These are phyloP conservation scores for Vireo altiloquus DNA, from an alignment of 2,113 vertebrate genomes.

Conservation along the genomic window DNA sequence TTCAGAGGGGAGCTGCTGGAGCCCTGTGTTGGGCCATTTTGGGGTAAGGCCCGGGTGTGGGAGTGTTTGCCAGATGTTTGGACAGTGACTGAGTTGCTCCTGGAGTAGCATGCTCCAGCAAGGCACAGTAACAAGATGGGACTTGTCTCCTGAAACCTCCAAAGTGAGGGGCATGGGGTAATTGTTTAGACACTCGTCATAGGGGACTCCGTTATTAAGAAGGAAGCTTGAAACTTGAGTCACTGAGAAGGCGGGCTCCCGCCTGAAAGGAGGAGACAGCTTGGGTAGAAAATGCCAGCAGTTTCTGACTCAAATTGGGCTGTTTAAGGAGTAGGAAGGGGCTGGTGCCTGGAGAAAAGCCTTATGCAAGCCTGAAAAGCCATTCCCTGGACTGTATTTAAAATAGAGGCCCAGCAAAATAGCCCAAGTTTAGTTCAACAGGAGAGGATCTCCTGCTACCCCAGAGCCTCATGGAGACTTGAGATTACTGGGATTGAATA, in stretches of 20 bases:
- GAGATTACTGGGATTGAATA: neutral
- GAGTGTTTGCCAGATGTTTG: neutral
- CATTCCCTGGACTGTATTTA: neutral
- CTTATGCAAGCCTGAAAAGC: neutral
- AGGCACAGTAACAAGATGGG: neutral
- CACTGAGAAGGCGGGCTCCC: neutral
- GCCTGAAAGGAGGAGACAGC: neutral
- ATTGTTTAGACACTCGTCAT: neutral
- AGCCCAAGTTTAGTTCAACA: fast-evolving
- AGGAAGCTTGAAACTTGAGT: neutral
- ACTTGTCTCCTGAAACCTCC: neutral
- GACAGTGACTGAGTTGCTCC: neutral
- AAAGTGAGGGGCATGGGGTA: neutral
- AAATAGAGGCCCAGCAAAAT: neutral
- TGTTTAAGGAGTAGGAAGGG: neutral
- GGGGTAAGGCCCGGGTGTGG: neutral
- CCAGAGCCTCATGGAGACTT: neutral
- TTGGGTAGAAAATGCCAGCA: neutral
- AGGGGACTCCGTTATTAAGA: neutral
- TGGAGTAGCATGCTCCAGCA: neutral
- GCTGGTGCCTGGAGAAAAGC: neutral
- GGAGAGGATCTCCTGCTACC: neutral
- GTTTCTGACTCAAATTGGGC: neutral
- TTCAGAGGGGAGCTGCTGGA: neutral
- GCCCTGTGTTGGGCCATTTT: fast-evolving